These are phyloP conservation scores for Rhegmatorhina hoffmannsi DNA, from an alignment of 2,113 vertebrate species.

Conservation along the genomic window DNA sequence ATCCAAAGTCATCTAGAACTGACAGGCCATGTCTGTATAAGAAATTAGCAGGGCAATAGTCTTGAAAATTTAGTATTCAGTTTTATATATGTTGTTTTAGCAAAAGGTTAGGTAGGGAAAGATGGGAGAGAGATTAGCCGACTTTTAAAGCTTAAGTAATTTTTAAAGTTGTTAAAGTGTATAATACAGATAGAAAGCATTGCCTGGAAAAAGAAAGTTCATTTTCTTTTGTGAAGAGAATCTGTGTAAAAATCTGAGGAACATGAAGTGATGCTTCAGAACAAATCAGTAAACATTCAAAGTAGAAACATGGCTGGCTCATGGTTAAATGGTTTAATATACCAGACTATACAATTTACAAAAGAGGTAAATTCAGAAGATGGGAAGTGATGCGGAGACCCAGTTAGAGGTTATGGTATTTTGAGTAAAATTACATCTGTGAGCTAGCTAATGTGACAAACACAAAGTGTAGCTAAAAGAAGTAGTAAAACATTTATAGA, in stretches of 20 bases:
- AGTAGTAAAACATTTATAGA: conserved; percentile 18
- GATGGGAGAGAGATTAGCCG: conserved; percentile 38
- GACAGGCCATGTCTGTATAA: conserved; percentile 35
- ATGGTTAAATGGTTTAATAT: background rate
- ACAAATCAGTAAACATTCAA: background rate
- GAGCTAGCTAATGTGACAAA: conserved; percentile 4
- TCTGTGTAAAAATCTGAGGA: background rate
- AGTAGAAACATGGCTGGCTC: background rate
- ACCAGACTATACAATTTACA: background rate
- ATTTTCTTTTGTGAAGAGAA: background rate
- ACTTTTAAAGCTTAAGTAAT: conserved; percentile 17
- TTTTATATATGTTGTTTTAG: conserved; percentile 64
- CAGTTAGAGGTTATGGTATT: background rate
- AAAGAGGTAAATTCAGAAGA: background rate
- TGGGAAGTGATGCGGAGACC: background rate
- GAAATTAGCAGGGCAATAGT: conserved; percentile 51
- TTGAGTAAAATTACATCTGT: conserved; percentile 38
- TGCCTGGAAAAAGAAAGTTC: background rate
- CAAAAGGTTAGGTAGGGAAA: conserved; percentile 50
- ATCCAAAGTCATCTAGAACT: conserved; percentile 54
- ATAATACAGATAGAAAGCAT: background rate
- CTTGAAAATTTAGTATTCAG: conserved; percentile 25
- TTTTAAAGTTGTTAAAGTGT: conserved; percentile 11
- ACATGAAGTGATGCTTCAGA: background rate
- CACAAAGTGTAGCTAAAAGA: background rate